Evolutionary conservation across 92 coral and sea anemone species (phyloP).

Genomic region (Palythoa caribaeorum): DNA sequence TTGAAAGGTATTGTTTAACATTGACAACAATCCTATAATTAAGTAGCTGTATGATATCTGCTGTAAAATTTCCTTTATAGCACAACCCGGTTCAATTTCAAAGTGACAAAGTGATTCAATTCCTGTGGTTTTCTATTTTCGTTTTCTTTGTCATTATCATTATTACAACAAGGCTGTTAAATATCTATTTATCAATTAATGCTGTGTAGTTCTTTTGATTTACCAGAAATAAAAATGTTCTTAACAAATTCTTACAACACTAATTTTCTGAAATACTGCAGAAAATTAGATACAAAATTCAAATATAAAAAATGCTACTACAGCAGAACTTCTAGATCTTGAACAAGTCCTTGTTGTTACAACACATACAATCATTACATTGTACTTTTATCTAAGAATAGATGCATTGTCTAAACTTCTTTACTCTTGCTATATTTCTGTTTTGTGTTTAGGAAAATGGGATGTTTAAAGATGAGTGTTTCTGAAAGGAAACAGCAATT

Average conservation of each 20-base stretch:
- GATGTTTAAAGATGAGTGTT: neutral
- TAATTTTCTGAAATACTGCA: neutral
- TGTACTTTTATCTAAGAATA: neutral
- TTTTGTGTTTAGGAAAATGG: neutral
- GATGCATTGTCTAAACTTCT: neutral
- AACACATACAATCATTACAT: neutral
- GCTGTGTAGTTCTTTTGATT: neutral
- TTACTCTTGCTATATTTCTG: neutral
- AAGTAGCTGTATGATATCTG: neutral
- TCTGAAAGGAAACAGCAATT: neutral
- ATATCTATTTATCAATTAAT: neutral
- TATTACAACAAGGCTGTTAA: neutral
- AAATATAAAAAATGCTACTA: neutral
- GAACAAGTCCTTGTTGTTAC: neutral
- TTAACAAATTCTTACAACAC: neutral
- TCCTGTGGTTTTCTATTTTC: neutral
- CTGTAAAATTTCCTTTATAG: constrained; percentile 18
- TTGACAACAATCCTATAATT: neutral
- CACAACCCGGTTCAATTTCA: neutral
- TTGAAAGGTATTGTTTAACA: neutral
- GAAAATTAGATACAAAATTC: neutral
- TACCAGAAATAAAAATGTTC: neutral
- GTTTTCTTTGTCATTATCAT: neutral
- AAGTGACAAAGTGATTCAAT: neutral
- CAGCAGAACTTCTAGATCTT: neutral